phyloP scores from a whole-genome alignment of 2,797 vertebrate species.

The Anisognathus igniventris region DNA sequence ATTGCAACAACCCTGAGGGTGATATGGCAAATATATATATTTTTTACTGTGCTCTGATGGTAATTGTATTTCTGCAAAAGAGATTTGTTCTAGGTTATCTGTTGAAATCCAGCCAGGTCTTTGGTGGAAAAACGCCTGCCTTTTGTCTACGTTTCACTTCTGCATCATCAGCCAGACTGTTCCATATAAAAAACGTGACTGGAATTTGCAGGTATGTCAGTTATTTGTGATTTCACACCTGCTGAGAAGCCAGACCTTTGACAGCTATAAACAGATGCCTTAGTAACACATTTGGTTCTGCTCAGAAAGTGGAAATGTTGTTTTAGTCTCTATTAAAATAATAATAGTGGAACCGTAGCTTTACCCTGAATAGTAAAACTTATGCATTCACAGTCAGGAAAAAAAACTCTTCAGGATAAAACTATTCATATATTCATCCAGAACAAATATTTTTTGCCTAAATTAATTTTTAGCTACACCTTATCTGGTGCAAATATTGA shows the following conservation, averaged over 20 bases:
- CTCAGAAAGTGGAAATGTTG: not conserved
- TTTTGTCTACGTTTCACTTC: not conserved
- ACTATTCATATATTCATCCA: not conserved
- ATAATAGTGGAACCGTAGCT: not conserved
- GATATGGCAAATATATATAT: not conserved
- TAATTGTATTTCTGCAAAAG: not conserved
- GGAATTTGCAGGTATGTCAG: not conserved
- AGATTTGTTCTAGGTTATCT: not conserved
- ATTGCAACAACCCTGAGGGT: not conserved
- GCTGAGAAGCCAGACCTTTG: not conserved
- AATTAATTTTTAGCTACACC: not conserved
- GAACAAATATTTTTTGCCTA: not conserved
- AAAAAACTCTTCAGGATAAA: not conserved
- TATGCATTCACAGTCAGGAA: not conserved
- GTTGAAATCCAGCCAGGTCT: not conserved
- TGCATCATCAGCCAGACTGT: not conserved
- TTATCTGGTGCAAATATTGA: not conserved
- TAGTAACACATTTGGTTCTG: not conserved
- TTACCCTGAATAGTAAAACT: not conserved
- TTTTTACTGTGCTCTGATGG: not conserved
- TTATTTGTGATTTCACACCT: not conserved
- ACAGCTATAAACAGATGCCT: slow-evolving; percentile 13
- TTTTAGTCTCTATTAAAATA: not conserved
- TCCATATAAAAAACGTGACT: not conserved
- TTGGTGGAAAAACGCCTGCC: not conserved